Evolutionary conservation across 2,888 invertebrate species (phyloP).

Genomic region (Prosapia bicincta): DNA sequence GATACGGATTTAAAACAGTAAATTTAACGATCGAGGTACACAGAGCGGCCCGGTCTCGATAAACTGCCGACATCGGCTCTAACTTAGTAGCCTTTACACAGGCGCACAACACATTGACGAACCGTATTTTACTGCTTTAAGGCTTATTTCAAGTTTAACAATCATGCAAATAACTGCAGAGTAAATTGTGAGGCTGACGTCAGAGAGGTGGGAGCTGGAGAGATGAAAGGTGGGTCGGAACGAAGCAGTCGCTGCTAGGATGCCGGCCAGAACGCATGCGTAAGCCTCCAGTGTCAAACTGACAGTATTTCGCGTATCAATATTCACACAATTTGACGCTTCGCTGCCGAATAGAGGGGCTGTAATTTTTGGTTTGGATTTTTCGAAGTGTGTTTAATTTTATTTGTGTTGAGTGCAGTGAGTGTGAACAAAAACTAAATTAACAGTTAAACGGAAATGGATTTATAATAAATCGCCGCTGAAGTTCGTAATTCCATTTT

Average conservation of each 20-base stretch:
- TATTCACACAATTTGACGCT: neutral
- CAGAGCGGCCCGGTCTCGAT: neutral
- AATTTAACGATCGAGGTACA: neutral
- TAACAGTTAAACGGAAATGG: neutral
- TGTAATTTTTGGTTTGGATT: neutral
- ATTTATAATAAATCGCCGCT: neutral
- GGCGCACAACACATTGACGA: neutral
- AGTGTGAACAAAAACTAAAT: neutral
- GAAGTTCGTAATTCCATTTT: neutral
- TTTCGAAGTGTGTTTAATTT: neutral
- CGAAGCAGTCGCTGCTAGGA: neutral
- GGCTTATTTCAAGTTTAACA: neutral
- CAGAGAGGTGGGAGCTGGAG: slow-evolving; percentile 1
- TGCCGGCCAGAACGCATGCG: neutral
- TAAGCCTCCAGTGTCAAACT: neutral
- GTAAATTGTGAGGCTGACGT: neutral
- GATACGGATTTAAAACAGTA: neutral
- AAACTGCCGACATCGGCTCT: neutral
- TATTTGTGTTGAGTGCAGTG: neutral
- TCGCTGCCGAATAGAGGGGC: neutral
- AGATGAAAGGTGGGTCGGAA: neutral
- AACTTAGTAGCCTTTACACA: neutral
- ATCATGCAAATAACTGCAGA: slow-evolving; percentile 2
- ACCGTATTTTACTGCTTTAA: neutral
- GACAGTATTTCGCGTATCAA: neutral